These are phyloP conservation scores for Enteromius argenteus DNA, from an alignment of 2,797 vertebrate species.

Conservation along the genomic window DNA sequence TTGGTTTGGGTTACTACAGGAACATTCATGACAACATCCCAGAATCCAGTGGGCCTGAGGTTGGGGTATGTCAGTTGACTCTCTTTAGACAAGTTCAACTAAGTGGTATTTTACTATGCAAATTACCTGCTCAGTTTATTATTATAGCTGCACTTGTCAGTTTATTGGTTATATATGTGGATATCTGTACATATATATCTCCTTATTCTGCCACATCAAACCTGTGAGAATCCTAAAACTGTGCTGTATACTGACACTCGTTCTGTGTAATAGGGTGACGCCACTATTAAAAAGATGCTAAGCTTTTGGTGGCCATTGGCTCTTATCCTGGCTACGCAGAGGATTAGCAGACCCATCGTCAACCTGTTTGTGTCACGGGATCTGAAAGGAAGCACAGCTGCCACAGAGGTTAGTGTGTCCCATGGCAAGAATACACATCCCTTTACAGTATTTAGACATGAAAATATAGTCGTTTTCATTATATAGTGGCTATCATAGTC, in stretches of 20 bases:
- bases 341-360: conserved; percentile 97
- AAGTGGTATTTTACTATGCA: not conserved
- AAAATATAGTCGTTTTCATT: not conserved
- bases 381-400: conserved; percentile 88
- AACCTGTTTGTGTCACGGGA: conserved; percentile 99
- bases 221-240: not conserved
- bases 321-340: conserved; percentile 95
- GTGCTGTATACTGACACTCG: not conserved
- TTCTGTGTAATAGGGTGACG: conserved; percentile 85
- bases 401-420: conserved; percentile 87
- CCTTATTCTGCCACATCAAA: not conserved
- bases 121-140: not conserved
- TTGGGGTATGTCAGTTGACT: conserved; percentile 83
- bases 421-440: not conserved
- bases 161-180: not conserved
- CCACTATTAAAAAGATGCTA: conserved; percentile 97
- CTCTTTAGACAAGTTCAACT: not conserved
- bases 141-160: not conserved
- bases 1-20: conserved; percentile 94
- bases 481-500: not conserved
- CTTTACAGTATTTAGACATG: not conserved
- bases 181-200: too few relatives aligned
- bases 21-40: conserved; percentile 95
- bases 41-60: conserved; percentile 92
- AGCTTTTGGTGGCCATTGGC: conserved; percentile 99